A percentile compares a stretch with the other conserved stretches of the same genome.
These are phyloP conservation scores for Centropus bengalensis DNA, from an alignment of 2,113 vertebrate species.

Conservation along the genomic window DNA sequence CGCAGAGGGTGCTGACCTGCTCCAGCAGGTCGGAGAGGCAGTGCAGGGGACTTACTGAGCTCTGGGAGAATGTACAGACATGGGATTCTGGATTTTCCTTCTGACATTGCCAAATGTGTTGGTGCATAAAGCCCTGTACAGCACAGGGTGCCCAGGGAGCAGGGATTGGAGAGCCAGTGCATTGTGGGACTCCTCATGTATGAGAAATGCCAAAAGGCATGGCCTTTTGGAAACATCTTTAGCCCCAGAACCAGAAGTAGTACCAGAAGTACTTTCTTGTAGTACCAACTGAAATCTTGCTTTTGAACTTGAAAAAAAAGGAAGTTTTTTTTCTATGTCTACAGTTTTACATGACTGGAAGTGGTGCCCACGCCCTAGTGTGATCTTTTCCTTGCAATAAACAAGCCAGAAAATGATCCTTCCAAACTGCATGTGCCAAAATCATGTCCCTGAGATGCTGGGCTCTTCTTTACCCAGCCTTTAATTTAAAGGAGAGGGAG, in stretches of 20 bases:
- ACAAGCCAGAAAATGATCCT: background rate
- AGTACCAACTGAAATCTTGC: background rate
- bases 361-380: background rate
- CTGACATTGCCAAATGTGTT: background rate
- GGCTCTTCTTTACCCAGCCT: background rate
- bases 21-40: background rate
- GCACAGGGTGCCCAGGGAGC: background rate
- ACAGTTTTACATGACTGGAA: background rate
- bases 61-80: background rate
- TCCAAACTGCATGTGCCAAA: background rate
- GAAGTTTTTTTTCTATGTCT: background rate
- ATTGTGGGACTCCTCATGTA: background rate
- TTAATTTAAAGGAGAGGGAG: constrained; percentile 33
- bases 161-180: background rate
- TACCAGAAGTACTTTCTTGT: no score
- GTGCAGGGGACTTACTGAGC: background rate
- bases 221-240: background rate
- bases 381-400: constrained; percentile 10
- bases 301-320: background rate
- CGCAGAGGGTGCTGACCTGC: background rate
- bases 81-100: background rate
- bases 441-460: background rate
- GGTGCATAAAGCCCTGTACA: background rate
- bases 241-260: background rate
- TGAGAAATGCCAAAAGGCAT: background rate